These are phyloP conservation scores for Macrobrachium nipponense DNA, from an alignment of 1,140 invertebrate genomes.

Conservation along the genomic window DNA sequence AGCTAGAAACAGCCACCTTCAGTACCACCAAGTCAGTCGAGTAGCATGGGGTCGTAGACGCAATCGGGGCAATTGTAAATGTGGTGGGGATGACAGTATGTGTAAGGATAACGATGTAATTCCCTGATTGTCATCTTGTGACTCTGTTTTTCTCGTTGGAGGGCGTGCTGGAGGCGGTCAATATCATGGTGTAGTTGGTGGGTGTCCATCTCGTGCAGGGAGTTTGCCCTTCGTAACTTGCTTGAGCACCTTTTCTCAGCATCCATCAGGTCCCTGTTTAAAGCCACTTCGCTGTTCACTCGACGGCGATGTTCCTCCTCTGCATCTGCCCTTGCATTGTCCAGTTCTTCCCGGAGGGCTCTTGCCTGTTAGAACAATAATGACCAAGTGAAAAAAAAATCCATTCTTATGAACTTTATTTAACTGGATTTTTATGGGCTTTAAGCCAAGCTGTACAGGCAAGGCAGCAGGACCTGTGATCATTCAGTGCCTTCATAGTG, in stretches of 20 bases:
- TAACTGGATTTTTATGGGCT: no score
- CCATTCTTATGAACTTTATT: no score
- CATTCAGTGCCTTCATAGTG: no score
- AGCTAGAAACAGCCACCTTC: not conserved
- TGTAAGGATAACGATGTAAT: slow-evolving; percentile 27
- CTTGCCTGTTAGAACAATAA: slow-evolving; percentile 15
- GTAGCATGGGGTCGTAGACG: slow-evolving; percentile 40
- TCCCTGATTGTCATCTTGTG: slow-evolving; percentile 33
- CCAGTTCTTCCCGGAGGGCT: slow-evolving; percentile 29
- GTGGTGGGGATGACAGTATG: slow-evolving; percentile 30
- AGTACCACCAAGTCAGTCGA: slow-evolving; percentile 14
- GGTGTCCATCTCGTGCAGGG: slow-evolving; percentile 51
- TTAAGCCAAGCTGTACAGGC: no score
- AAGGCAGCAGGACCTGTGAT: no score
- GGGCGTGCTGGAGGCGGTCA: slow-evolving; percentile 42
- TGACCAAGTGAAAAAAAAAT: not conserved
- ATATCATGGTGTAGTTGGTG: slow-evolving; percentile 52
- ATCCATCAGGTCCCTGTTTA: slow-evolving; percentile 39
- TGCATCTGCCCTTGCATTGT: slow-evolving; percentile 30
- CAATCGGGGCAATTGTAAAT: slow-evolving; percentile 42
- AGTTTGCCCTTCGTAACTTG: slow-evolving; percentile 41
- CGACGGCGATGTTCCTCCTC: slow-evolving; percentile 55
- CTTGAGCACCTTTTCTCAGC: slow-evolving; percentile 22
- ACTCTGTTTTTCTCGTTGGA: slow-evolving; percentile 40
- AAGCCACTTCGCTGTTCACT: slow-evolving; percentile 33